phyloP scores from a whole-genome alignment of 2,888 invertebrate genomes.

The Patella ulyssiponensis region DNA sequence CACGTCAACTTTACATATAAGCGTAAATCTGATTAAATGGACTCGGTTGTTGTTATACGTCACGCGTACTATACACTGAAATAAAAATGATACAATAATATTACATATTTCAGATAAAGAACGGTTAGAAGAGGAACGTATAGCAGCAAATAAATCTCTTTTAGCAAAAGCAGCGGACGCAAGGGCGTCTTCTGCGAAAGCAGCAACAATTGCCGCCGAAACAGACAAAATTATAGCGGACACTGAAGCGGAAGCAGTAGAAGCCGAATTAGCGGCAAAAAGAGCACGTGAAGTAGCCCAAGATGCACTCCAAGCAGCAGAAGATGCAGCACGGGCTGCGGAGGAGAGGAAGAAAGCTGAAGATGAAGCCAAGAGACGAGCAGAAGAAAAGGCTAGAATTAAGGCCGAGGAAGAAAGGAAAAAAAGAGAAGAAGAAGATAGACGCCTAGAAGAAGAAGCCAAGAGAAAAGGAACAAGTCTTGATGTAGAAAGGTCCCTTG shows the following conservation, averaged over 20 bases:
- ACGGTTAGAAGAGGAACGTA: constrained; percentile 41
- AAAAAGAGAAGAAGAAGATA: constrained; percentile 50
- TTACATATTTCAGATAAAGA: constrained; percentile 15
- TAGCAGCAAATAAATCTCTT: constrained; percentile 46
- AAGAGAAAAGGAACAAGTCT: constrained; percentile 44
- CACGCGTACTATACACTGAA: too few relatives aligned
- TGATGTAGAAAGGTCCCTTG: constrained; percentile 48
- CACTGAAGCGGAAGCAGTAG: constrained; percentile 45
- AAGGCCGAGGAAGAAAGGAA: constrained; percentile 51
- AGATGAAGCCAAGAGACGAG: constrained; percentile 48
- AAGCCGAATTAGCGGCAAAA: constrained; percentile 47
- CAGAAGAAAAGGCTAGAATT: constrained; percentile 44
- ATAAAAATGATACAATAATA: too few relatives aligned
- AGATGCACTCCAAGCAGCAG: constrained; percentile 40
- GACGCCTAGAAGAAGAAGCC: constrained; percentile 46
- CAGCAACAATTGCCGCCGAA: constrained; percentile 44
- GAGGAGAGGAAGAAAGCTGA: constrained; percentile 46
- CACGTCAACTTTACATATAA: too few relatives aligned
- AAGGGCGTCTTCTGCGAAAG: constrained; percentile 44
- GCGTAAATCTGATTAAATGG: too few relatives aligned
- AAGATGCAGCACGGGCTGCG: constrained; percentile 50
- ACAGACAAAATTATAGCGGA: constrained; percentile 44
- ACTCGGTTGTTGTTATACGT: too few relatives aligned
- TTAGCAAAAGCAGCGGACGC: constrained; percentile 52
- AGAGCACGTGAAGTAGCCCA: constrained; percentile 44